These are phyloP conservation scores for Clarias fuscus DNA, from an alignment of 2,797 vertebrate genomes.

Conservation along the genomic window DNA sequence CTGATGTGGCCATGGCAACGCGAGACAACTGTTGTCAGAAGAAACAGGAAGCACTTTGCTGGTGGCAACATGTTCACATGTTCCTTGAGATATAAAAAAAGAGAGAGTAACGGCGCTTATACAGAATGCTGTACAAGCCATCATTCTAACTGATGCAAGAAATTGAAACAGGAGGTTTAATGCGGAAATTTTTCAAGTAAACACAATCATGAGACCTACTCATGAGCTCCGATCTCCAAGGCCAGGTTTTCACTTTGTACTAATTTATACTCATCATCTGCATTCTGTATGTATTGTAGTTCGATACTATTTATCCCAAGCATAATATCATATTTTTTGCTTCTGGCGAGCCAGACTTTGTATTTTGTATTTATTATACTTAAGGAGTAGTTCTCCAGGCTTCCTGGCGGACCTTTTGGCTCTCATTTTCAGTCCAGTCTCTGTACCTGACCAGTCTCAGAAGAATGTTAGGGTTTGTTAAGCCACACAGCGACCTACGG, in stretches of 20 bases:
- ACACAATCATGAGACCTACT: background rate
- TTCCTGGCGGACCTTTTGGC: no score
- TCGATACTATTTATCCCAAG: background rate
- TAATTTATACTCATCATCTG: background rate
- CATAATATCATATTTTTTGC: background rate
- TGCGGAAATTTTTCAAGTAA: background rate
- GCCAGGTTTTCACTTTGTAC: background rate
- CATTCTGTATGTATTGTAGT: background rate
- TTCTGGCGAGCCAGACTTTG: no score
- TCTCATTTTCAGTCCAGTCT: no score
- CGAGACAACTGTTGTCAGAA: conserved; percentile 27
- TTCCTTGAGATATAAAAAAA: background rate
- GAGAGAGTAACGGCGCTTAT: background rate
- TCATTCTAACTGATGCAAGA: background rate
- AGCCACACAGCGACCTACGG: no score
- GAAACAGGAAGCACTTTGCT: conserved; percentile 24
- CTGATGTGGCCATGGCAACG: conserved; percentile 49
- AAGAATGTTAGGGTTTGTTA: no score
- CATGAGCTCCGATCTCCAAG: background rate
- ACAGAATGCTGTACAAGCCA: background rate
- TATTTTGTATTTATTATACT: no score
- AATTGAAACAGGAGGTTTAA: background rate
- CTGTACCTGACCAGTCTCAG: no score
- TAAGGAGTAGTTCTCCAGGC: no score
- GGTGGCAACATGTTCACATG: background rate